Percentiles rank a stretch among this genome's conserved stretches.
Conservation (phyloP, 2,113 vertebrate species). For the Illadopsis cleaveri region DNA sequence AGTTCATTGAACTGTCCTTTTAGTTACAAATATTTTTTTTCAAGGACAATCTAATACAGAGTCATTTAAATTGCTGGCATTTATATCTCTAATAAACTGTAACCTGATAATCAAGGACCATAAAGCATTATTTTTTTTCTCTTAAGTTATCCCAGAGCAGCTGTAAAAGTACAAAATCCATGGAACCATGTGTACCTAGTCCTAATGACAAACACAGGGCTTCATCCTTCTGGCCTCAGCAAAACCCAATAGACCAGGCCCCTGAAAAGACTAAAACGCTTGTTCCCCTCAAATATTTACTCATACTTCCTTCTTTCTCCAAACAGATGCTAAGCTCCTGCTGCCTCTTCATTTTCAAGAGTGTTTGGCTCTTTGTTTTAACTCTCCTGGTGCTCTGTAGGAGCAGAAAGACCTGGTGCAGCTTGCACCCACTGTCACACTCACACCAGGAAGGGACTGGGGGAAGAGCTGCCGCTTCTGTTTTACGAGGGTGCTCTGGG, state of each 20-base stretch:
- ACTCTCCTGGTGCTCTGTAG: background rate
- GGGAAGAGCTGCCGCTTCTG: background rate
- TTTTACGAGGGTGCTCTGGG: slow-evolving; percentile 6
- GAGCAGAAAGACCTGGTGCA: background rate
- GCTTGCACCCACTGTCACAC: background rate
- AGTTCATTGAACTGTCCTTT: slow-evolving; percentile 21
- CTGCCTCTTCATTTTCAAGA: background rate
- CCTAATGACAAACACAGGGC: slow-evolving; percentile 30
- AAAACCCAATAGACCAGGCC: background rate
- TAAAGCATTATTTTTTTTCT: slow-evolving; percentile 81
- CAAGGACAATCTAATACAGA: slow-evolving; percentile 72
- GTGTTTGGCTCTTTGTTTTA: background rate
- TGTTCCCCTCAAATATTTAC: slow-evolving; percentile 29
- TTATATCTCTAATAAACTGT: slow-evolving; percentile 77
- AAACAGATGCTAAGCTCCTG: background rate
- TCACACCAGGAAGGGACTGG: slow-evolving; percentile 25
- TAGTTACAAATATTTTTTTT: slow-evolving; percentile 54
- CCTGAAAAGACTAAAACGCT: background rate
- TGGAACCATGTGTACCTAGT: slow-evolving; percentile 48
- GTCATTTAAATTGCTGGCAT: slow-evolving; percentile 69
- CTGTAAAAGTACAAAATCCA: slow-evolving; percentile 83
- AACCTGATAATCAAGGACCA: slow-evolving; percentile 71
- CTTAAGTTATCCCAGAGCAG: slow-evolving; percentile 71
- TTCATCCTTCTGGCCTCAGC: background rate
- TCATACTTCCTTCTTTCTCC: background rate